Evolutionary conservation across 92 coral and sea anemone species (phyloP).

Genomic region (Zoanthus sansibaricus): DNA sequence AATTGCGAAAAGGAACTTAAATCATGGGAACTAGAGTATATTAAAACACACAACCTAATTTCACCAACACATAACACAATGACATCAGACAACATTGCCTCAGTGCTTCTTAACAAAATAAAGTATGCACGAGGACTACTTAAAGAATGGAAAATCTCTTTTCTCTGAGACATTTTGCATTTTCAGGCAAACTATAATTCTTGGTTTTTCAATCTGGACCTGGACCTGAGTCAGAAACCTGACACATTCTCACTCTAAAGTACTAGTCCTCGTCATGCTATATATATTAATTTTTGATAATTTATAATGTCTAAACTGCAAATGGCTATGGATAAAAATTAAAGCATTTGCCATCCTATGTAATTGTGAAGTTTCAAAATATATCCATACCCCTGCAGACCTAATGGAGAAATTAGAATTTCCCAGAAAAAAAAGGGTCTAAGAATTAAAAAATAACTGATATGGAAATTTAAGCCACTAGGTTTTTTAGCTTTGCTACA

Average conservation of each 20-base stretch:
- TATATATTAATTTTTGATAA: not conserved
- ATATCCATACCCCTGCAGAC: not conserved
- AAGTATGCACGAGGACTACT: constrained; percentile 64
- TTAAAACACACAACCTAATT: constrained; percentile 51
- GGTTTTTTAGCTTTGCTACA: not conserved
- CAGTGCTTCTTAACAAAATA: constrained; percentile 48
- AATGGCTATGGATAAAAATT: not conserved
- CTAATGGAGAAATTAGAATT: not conserved
- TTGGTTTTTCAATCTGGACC: constrained; percentile 11
- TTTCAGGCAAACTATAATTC: not conserved
- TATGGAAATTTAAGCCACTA: not conserved
- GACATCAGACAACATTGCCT: constrained; percentile 57
- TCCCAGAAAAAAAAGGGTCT: not conserved
- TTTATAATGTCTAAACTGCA: not conserved
- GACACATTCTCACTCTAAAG: not conserved
- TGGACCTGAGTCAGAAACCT: constrained; percentile 5
- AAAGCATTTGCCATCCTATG: not conserved
- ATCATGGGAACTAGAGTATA: constrained; percentile 72
- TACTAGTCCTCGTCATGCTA: not conserved
- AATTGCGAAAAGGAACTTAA: constrained; percentile 38
- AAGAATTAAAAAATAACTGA: not conserved
- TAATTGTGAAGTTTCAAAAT: not conserved
- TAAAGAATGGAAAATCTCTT: constrained; percentile 64
- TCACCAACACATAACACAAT: constrained; percentile 62
- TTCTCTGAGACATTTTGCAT: constrained; percentile 23